Evolutionary conservation across 1,140 invertebrate species (phyloP).

Genomic region (Bombus difficillimus): DNA sequence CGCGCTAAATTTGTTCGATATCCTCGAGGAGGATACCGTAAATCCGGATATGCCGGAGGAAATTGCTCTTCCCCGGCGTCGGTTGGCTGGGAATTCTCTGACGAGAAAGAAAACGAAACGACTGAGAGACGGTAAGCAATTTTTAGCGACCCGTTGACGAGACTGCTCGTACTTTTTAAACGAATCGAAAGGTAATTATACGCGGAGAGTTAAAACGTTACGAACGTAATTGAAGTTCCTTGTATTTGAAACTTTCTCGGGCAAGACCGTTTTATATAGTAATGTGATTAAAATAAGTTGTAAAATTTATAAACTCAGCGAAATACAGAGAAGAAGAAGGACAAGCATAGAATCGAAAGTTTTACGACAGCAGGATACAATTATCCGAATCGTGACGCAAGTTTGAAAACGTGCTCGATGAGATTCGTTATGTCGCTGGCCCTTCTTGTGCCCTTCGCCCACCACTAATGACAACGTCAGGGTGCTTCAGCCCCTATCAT

Average conservation of each 20-base stretch:
- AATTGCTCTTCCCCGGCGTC: constrained; percentile 64
- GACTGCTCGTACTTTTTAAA: constrained; percentile 38
- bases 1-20: constrained; percentile 76
- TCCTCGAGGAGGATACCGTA: constrained; percentile 63
- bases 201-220: neutral
- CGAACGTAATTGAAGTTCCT: neutral
- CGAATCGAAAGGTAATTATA: constrained; percentile 48
- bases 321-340: too few relatives aligned
- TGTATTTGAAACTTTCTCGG: too few relatives aligned
- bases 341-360: neutral
- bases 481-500: constrained; percentile 75
- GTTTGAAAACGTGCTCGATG: constrained; percentile 66
- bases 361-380: constrained; percentile 4
- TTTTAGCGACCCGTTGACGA: constrained; percentile 19
- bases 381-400: constrained; percentile 42
- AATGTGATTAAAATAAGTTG: too few relatives aligned
- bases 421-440: constrained; percentile 43
- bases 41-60: constrained; percentile 69
- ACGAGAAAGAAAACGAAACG: constrained; percentile 39
- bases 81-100: constrained; percentile 45
- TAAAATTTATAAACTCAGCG: neutral
- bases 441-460: constrained; percentile 9
- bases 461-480: constrained; percentile 75
- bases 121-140: constrained; percentile 25
- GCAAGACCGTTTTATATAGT: too few relatives aligned